Conservation (phyloP, 2,888 invertebrate species). For the Encarsia formosa region DNA sequence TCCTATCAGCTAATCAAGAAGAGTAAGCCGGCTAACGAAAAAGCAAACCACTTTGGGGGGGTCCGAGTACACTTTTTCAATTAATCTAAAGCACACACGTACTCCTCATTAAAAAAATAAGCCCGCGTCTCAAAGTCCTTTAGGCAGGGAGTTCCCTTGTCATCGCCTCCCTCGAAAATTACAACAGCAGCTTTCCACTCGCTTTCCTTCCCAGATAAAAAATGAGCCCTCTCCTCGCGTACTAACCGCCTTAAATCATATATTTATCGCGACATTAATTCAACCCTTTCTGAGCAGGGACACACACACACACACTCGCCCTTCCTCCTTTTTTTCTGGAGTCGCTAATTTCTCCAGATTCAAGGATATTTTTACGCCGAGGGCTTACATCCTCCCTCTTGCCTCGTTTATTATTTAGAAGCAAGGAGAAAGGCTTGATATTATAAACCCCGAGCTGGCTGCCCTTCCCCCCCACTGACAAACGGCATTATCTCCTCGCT, state of each 20-base stretch:
- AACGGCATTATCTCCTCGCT: neutral
- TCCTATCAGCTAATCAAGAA: too few species aligned
- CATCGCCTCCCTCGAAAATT: neutral
- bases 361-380: constrained; percentile 47
- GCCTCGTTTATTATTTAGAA: constrained; percentile 51
- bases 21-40: too few species aligned
- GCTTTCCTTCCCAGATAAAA: constrained; percentile 47
- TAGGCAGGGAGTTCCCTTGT: neutral
- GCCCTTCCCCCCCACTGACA: too few species aligned
- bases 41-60: too few species aligned
- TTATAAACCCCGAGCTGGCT: too few species aligned
- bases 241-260: constrained; percentile 53
- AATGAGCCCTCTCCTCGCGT: constrained; percentile 48
- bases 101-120: constrained; percentile 22
- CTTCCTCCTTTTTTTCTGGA: constrained; percentile 31
- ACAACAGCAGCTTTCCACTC: too few species aligned
- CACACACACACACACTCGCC: constrained; percentile 27
- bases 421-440: constrained; percentile 25
- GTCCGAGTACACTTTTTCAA: too few species aligned
- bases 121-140: constrained; percentile 1
- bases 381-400: constrained; percentile 34
- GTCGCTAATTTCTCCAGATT: constrained; percentile 53
- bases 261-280: constrained; percentile 54
- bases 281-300: constrained; percentile 48
- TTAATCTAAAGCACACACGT: constrained; percentile 16